These are phyloP conservation scores for Lepisosteus osseus DNA, from an alignment of 2,113 vertebrate genomes.

Conservation along the genomic window DNA sequence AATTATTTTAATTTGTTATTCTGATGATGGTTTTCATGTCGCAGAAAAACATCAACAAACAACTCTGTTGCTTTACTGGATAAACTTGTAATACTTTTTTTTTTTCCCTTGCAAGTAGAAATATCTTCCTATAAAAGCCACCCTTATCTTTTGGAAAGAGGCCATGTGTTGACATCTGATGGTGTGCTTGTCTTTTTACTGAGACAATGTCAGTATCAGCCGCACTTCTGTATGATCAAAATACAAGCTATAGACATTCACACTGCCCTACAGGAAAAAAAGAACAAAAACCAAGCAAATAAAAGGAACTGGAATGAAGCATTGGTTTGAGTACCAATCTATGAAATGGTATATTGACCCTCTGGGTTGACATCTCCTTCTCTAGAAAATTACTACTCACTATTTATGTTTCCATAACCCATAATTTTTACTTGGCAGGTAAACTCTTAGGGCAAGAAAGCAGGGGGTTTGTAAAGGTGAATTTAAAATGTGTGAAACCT, in stretches of 20 bases:
- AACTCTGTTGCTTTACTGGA: too few relatives aligned
- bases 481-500: too few relatives aligned
- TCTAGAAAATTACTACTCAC: slow-evolving; percentile 15
- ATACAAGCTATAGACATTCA: slow-evolving; percentile 17
- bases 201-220: slow-evolving; percentile 29
- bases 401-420: background rate
- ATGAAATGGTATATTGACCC: slow-evolving; percentile 15
- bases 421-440: background rate
- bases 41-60: too few relatives aligned
- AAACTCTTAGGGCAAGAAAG: too few relatives aligned
- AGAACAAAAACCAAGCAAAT: slow-evolving; percentile 12
- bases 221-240: slow-evolving; percentile 29
- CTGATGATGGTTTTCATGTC: too few relatives aligned
- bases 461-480: too few relatives aligned
- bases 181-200: background rate
- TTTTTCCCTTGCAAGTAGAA: too few relatives aligned
- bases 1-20: too few relatives aligned
- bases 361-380: slow-evolving; percentile 20
- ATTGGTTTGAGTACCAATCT: slow-evolving; percentile 11
- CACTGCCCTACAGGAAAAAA: slow-evolving; percentile 21
- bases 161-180: background rate
- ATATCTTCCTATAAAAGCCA: too few relatives aligned
- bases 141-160: background rate
- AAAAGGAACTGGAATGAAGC: background rate
- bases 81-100: too few relatives aligned